phyloP scores from a whole-genome alignment of 2,113 vertebrate genomes.

The Colossoma macropomum region DNA sequence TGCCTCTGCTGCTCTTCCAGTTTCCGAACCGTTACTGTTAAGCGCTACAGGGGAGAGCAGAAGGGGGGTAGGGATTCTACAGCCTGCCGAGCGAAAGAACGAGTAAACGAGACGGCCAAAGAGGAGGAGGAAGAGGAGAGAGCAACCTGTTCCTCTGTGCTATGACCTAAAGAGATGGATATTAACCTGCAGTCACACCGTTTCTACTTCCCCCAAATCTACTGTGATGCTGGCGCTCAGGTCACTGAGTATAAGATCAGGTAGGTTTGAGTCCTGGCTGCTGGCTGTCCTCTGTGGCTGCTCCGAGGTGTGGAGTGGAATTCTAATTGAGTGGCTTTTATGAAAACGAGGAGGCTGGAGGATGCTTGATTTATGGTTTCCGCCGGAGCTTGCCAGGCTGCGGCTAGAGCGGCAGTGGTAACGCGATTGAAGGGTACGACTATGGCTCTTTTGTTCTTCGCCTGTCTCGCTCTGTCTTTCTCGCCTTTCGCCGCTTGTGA shows the following conservation, averaged over 20 bases:
- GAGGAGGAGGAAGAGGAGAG: constrained; percentile 53
- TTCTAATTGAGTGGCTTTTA: constrained; percentile 31
- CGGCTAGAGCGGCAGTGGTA: constrained; percentile 56
- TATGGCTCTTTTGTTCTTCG: constrained; percentile 72
- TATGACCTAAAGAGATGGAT: constrained; percentile 67
- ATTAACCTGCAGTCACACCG: constrained; percentile 77
- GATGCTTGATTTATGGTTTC: constrained; percentile 58
- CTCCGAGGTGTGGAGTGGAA: background rate
- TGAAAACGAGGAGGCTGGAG: constrained; percentile 5
- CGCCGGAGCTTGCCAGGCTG: constrained; percentile 61
- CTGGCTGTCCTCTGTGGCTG: background rate
- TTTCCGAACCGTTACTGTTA: background rate
- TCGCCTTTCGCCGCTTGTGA: constrained; percentile 1
- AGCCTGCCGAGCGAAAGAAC: background rate
- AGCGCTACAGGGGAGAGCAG: background rate
- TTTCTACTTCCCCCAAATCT: constrained; percentile 79
- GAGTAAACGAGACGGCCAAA: background rate
- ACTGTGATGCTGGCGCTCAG: constrained; percentile 73
- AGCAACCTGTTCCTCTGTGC: constrained; percentile 26
- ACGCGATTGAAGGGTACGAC: constrained; percentile 15
- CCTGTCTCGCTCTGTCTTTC: constrained; percentile 41
- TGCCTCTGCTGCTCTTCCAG: background rate
- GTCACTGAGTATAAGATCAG: constrained; percentile 78
- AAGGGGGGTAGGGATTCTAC: background rate
- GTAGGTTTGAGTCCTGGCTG: constrained; percentile 62